Evolutionary conservation across 2,797 vertebrate species (phyloP).

Genomic region (Scarus forsteni): DNA sequence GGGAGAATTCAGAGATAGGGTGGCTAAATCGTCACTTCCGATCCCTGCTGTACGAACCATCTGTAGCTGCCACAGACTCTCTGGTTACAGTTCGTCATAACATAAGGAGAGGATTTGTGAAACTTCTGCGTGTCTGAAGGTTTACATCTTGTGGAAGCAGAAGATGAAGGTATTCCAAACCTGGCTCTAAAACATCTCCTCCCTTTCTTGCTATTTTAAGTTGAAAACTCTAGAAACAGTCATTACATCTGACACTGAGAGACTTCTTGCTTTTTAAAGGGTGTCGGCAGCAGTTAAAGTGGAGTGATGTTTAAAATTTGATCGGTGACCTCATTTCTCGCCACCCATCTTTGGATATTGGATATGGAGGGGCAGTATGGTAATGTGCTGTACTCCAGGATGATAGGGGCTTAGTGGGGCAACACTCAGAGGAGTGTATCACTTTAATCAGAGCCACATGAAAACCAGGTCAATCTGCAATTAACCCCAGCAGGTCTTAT

Average conservation of each 20-base stretch:
- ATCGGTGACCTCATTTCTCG: background rate
- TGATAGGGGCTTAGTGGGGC: conserved; percentile 42
- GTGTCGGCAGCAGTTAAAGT: background rate
- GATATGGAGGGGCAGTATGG: conserved; percentile 27
- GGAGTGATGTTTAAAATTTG: background rate
- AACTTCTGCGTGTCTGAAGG: conserved; percentile 7
- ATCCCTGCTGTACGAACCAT: conserved; percentile 47
- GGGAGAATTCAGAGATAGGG: conserved; percentile 54
- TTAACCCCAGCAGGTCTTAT: conserved; percentile 63
- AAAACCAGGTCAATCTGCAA: conserved; percentile 76
- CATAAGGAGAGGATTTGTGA: conserved; percentile 19
- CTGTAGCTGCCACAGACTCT: conserved; percentile 47
- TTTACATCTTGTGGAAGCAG: conserved; percentile 3
- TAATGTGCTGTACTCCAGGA: conserved; percentile 32
- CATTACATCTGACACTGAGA: background rate
- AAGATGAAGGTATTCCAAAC: background rate
- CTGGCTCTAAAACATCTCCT: background rate
- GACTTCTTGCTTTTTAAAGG: background rate
- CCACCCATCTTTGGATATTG: background rate
- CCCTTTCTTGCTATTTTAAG: background rate
- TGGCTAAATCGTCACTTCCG: conserved; percentile 51
- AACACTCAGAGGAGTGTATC: conserved; percentile 50
- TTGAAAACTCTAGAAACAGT: background rate
- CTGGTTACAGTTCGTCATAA: conserved; percentile 18
- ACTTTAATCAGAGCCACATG: conserved; percentile 59